Evolutionary conservation across 2,113 vertebrate species (phyloP).

Genomic region (Centropus unirufus): DNA sequence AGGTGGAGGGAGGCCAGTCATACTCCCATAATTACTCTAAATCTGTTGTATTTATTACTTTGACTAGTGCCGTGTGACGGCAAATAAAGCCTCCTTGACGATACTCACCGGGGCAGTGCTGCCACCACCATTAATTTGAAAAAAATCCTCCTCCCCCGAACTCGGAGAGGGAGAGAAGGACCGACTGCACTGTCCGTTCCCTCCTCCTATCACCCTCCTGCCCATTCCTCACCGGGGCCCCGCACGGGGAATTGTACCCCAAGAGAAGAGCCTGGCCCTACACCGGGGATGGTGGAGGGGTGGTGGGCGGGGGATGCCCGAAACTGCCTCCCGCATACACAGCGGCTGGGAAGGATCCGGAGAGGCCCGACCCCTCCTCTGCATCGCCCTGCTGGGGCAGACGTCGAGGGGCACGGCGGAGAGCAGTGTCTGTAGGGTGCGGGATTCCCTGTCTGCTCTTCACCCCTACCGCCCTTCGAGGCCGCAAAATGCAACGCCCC

Average conservation of each 20-base stretch:
- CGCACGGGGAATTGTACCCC: neutral
- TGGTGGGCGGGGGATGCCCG: neutral
- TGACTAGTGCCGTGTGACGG: neutral
- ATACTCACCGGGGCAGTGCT: neutral
- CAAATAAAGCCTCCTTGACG: neutral
- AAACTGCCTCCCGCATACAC: neutral
- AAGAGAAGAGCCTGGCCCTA: neutral
- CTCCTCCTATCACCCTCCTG: neutral
- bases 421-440: accelerated
- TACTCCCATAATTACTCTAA: neutral
- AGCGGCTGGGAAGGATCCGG: neutral
- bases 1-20: neutral
- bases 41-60: neutral
- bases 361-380: too few relatives aligned
- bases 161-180: neutral
- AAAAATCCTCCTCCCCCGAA: neutral
- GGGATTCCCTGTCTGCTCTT: too few relatives aligned
- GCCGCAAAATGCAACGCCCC: neutral
- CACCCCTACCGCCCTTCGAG: neutral
- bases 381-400: accelerated
- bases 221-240: neutral
- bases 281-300: too few relatives aligned
- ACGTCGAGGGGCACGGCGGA: neutral
- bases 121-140: neutral
- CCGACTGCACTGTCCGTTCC: neutral